phyloP scores from a whole-genome alignment of 2,113 vertebrate species.

The Oncorhynchus mykiss region DNA sequence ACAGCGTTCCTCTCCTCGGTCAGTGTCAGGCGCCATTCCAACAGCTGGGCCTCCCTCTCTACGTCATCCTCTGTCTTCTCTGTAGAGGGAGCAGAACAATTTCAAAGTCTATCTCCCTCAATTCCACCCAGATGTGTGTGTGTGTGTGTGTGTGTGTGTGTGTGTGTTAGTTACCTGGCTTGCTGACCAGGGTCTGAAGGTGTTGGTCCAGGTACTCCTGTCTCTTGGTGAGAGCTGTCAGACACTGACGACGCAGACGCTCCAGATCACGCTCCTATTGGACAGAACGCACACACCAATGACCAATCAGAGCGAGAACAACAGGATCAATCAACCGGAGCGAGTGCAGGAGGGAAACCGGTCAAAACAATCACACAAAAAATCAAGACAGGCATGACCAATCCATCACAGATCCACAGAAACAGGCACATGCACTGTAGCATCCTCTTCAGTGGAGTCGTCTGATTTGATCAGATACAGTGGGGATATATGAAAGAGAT shows the following conservation, averaged over 20 bases:
- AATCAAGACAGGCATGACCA: no score
- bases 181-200: conserved; percentile 87
- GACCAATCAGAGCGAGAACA: background rate
- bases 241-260: conserved; percentile 76
- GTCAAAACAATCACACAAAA: no score
- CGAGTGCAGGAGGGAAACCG: no score
- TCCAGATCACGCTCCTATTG: conserved; percentile 12
- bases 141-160: background rate
- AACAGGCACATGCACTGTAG: no score
- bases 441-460: no score
- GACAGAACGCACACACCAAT: background rate
- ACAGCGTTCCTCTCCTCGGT: conserved; percentile 95
- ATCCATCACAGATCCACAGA: no score
- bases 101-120: no score
- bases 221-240: conserved; percentile 84
- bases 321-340: background rate
- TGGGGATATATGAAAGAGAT: no score
- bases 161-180: conserved; percentile 63
- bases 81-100: conserved; percentile 42
- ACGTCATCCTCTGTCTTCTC: conserved; percentile 94
- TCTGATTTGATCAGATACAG: no score
- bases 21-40: conserved; percentile 92
- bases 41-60: conserved; percentile 89
- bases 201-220: conserved; percentile 96
- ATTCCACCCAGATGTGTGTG: no score